phyloP scores from a whole-genome alignment of 2,797 vertebrate genomes.

The Gadopsis bispinosus region DNA sequence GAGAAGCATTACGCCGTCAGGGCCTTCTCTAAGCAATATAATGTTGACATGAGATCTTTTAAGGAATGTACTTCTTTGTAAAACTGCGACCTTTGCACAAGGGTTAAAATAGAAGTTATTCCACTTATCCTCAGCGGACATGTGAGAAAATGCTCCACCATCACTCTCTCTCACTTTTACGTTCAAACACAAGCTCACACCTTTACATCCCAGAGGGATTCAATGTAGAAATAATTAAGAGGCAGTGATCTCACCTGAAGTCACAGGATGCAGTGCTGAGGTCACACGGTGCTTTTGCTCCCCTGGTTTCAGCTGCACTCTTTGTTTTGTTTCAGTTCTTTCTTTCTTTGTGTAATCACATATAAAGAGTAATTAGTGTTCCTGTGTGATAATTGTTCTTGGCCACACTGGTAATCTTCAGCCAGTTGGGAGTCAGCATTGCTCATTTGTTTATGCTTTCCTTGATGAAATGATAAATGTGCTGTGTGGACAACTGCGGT shows the following conservation, averaged over 20 bases:
- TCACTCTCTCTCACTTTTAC: neutral
- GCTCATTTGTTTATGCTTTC: slow-evolving; percentile 51
- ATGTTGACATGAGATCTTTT: slow-evolving; percentile 31
- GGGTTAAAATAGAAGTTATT: neutral
- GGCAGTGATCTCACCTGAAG: slow-evolving; percentile 26
- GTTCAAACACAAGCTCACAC: slow-evolving; percentile 1
- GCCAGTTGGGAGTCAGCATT: slow-evolving; percentile 16
- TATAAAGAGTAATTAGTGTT: slow-evolving; percentile 43
- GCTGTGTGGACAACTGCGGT: slow-evolving; percentile 20
- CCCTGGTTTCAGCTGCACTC: slow-evolving; percentile 22
- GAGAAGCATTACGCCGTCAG: slow-evolving; percentile 26
- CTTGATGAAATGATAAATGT: slow-evolving; percentile 61
- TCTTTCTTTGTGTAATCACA: slow-evolving; percentile 31
- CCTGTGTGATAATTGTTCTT: slow-evolving; percentile 38
- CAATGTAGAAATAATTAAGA: slow-evolving; percentile 33
- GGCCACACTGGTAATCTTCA: slow-evolving; percentile 26
- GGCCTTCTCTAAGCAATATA: slow-evolving; percentile 30
- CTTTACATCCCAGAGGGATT: slow-evolving; percentile 17
- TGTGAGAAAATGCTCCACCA: neutral
- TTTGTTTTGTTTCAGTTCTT: neutral
- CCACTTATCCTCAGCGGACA: slow-evolving; percentile 18
- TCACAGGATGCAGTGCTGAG: slow-evolving; percentile 3
- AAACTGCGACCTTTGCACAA: slow-evolving; percentile 24
- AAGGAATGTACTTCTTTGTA: slow-evolving; percentile 23
- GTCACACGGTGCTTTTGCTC: slow-evolving; percentile 8